These are phyloP conservation scores for Bujurquina vittata DNA, from an alignment of 2,113 vertebrate species.

Conservation along the genomic window DNA sequence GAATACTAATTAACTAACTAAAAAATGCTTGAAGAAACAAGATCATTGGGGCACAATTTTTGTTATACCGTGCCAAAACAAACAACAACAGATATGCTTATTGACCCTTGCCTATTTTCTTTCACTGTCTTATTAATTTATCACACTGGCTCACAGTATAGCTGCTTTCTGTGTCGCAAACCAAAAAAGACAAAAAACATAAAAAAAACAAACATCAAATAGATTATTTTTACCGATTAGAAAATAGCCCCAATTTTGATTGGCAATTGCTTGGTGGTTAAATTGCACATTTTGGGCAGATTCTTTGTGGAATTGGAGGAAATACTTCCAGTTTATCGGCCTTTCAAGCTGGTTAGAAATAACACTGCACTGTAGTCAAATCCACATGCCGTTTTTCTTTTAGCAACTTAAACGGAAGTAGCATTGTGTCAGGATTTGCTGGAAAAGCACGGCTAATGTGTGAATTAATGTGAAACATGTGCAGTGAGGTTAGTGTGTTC, in stretches of 20 bases:
- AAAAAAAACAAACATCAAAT: conserved; percentile 18
- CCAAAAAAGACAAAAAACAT: background rate
- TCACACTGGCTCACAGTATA: conserved; percentile 21
- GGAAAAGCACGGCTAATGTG: background rate
- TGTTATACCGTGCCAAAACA: background rate
- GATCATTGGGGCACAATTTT: background rate
- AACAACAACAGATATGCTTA: background rate
- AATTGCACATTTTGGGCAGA: conserved; percentile 28
- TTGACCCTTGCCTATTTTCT: conserved; percentile 4
- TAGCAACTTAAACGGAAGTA: background rate
- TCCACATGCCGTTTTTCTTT: background rate
- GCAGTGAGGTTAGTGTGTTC: background rate
- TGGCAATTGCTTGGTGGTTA: conserved; percentile 19
- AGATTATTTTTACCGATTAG: conserved; percentile 31
- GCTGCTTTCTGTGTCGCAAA: conserved; percentile 21
- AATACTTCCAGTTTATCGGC: conserved; percentile 1
- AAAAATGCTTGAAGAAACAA: background rate
- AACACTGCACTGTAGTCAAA: conserved; percentile 18
- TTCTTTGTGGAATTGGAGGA: conserved; percentile 14
- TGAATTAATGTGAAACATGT: conserved; percentile 19
- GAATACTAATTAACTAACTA: conserved; percentile 2
- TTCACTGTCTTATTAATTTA: conserved; percentile 11
- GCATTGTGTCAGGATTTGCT: background rate
- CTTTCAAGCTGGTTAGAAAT: conserved; percentile 15
- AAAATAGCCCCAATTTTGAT: conserved; percentile 25